Evolutionary conservation across 2,113 vertebrate species (phyloP).

Genomic region (Grammomys dolichurus): DNA sequence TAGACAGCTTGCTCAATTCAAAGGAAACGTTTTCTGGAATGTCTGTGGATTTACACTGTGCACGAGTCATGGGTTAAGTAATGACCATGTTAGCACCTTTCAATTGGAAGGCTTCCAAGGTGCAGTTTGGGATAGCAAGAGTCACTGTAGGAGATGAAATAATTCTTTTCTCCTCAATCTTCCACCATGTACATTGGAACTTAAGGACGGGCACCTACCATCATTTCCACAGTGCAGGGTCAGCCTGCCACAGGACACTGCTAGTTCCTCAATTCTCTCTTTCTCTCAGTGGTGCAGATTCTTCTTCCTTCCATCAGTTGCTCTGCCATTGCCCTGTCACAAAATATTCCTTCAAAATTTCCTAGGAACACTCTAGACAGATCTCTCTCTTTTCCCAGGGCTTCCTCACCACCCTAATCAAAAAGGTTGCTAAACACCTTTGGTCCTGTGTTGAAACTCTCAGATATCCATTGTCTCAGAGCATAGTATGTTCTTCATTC

Average conservation of each 20-base stretch:
- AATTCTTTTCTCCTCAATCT: neutral
- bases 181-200: neutral
- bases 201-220: neutral
- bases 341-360: neutral
- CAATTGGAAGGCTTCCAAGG: neutral
- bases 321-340: neutral
- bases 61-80: neutral
- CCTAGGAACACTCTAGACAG: neutral
- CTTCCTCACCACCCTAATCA: neutral
- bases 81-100: neutral
- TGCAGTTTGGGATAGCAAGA: neutral
- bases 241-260: neutral
- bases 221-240: no score
- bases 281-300: neutral
- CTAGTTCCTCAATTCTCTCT: neutral
- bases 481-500: neutral
- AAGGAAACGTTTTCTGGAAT: slow-evolving; percentile 10
- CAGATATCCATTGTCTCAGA: neutral
- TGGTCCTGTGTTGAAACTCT: neutral
- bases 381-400: neutral
- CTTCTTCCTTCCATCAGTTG: neutral
- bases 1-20: neutral
- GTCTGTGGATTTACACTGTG: neutral
- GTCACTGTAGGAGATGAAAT: neutral
- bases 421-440: neutral